Evolutionary conservation across 1,140 invertebrate genomes (phyloP).

Genomic region (Prorops nasuta): DNA sequence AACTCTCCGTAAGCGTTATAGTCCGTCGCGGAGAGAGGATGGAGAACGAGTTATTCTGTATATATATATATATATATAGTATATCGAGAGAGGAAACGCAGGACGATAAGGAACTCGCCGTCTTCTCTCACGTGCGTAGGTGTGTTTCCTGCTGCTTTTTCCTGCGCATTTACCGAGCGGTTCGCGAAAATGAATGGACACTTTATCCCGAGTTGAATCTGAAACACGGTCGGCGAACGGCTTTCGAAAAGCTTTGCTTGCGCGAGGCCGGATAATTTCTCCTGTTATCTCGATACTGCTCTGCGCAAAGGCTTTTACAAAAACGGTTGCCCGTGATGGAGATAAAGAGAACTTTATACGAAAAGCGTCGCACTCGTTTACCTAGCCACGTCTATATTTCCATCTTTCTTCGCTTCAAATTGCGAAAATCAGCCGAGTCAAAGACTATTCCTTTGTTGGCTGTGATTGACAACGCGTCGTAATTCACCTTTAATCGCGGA

Average conservation of each 20-base stretch:
- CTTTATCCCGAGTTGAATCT: conserved; percentile 35
- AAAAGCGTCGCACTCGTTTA: too few species aligned
- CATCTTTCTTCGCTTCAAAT: too few species aligned
- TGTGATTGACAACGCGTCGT: too few species aligned
- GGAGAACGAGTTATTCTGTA: too few species aligned
- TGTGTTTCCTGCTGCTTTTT: conserved; percentile 12
- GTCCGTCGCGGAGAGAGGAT: too few species aligned
- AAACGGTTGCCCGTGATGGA: conserved; percentile 31
- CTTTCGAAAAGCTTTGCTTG: conserved; percentile 26
- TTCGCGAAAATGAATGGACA: conserved; percentile 35
- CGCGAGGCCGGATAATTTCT: conserved; percentile 28
- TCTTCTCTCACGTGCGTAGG: conserved; percentile 11
- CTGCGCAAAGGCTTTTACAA: conserved; percentile 22
- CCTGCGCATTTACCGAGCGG: conserved; percentile 24
- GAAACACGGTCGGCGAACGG: conserved; percentile 25
- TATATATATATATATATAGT: not conserved
- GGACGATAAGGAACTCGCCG: conserved; percentile 20
- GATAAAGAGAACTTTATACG: conserved; percentile 28
- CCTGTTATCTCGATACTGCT: conserved; percentile 32
- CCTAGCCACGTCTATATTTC: too few species aligned
- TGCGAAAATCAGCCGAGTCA: too few species aligned
- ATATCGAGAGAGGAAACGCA: conserved; percentile 22
- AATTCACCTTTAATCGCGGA: too few species aligned
- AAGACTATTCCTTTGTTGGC: too few species aligned
- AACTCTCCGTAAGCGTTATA: too few species aligned